A percentile compares a stretch with the other conserved stretches of the same genome.
These are phyloP conservation scores for Sardinella longiceps DNA, from an alignment of 2,797 vertebrate genomes.

Conservation along the genomic window DNA sequence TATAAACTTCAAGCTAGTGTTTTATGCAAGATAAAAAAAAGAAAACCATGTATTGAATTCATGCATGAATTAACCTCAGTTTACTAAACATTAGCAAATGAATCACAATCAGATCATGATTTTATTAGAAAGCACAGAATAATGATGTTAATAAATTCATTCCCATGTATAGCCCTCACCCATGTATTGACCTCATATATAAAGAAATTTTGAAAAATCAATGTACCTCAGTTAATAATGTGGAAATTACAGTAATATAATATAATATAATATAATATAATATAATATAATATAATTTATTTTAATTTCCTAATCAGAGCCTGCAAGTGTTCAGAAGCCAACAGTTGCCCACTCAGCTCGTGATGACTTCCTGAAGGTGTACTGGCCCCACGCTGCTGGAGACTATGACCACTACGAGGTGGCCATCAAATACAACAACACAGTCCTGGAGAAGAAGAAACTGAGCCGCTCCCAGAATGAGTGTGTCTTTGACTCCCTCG, in stretches of 20 bases:
- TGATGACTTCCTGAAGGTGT: slow-evolving; percentile 90
- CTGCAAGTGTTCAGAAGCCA: slow-evolving; percentile 87
- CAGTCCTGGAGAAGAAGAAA: slow-evolving; percentile 80
- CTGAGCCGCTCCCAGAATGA: slow-evolving; percentile 81
- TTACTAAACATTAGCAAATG: too few species aligned
- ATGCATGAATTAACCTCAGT: too few species aligned
- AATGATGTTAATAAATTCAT: too few species aligned
- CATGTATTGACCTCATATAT: too few species aligned
- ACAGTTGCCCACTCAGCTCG: slow-evolving; percentile 87
- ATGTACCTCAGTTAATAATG: too few species aligned
- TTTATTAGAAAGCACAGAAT: too few species aligned
- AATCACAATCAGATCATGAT: too few species aligned
- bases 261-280: neutral
- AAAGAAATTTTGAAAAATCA: too few species aligned
- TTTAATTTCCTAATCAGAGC: slow-evolving; percentile 71
- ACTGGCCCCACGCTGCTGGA: slow-evolving; percentile 88
- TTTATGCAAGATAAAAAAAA: too few species aligned
- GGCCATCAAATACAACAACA: slow-evolving; percentile 86
- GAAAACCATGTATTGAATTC: too few species aligned
- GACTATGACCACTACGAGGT: slow-evolving; percentile 89
- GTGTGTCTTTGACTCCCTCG: slow-evolving; percentile 83
- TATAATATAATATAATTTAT: neutral
- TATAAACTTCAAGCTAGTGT: too few species aligned
- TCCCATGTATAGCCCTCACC: too few species aligned
- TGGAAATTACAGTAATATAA: neutral